These are phyloP conservation scores for Heliocidaris tuberculata DNA, from an alignment of 35 echinoderm and acorn worm genomes.

Conservation along the genomic window DNA sequence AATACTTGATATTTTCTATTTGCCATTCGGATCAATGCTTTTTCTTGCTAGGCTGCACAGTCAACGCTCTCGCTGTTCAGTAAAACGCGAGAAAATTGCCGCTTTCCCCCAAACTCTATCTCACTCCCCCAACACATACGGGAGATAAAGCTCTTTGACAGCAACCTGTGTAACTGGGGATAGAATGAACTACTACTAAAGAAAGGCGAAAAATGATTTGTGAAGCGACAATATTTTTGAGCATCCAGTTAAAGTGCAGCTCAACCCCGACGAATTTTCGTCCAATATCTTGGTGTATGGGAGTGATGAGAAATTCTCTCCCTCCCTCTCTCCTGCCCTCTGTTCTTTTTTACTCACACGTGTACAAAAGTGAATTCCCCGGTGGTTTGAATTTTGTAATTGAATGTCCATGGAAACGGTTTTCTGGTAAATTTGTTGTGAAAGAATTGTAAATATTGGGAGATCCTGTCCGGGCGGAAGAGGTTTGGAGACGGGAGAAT, in stretches of 20 bases:
- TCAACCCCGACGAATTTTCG: neutral
- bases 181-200: neutral
- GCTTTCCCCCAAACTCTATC: neutral
- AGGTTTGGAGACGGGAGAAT: neutral
- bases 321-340: neutral
- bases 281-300: neutral
- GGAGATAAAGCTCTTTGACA: neutral
- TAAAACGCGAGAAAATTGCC: neutral
- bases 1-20: constrained; percentile 51
- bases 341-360: neutral
- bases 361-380: neutral
- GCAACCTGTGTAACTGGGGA: neutral
- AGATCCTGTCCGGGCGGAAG: neutral
- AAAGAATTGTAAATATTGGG: neutral
- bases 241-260: neutral
- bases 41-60: constrained; percentile 31
- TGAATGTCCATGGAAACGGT: constrained; percentile 5
- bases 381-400: neutral
- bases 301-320: neutral
- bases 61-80: constrained; percentile 1
- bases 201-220: neutral
- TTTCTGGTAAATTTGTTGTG: constrained; percentile 1
- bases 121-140: neutral
- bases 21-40: constrained; percentile 39
- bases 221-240: constrained; percentile 8